A percentile compares a stretch with the other conserved stretches of the same genome.
Evolutionary conservation across 2,113 vertebrate genomes (phyloP).

Genomic region (Gadus chalcogrammus): DNA sequence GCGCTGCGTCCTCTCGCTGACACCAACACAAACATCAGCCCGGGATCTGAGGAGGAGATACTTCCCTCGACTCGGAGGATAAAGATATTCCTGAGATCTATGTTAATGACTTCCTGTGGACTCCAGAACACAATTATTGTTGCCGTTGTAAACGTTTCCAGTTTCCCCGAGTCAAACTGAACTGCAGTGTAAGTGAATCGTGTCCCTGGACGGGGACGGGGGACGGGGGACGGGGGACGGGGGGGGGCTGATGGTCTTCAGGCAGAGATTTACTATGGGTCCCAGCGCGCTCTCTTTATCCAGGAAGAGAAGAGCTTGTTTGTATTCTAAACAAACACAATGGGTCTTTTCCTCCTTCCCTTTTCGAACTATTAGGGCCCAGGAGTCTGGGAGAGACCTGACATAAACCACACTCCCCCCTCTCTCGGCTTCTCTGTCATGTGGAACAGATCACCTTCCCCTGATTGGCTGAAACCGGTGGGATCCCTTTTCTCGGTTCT

Average conservation of each 20-base stretch:
- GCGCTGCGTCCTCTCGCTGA: slow-evolving; percentile 52
- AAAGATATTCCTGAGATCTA: slow-evolving; percentile 66
- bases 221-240: slow-evolving; percentile 20
- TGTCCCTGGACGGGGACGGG: slow-evolving; percentile 58
- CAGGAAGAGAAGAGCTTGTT: slow-evolving; percentile 42
- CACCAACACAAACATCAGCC: slow-evolving; percentile 71
- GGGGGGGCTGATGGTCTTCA: slow-evolving; percentile 52
- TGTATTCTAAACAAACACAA: slow-evolving; percentile 57
- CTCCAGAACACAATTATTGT: slow-evolving; percentile 65
- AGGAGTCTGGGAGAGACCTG: slow-evolving; percentile 22
- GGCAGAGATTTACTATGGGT: slow-evolving; percentile 55
- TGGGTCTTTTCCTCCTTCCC: slow-evolving; percentile 32
- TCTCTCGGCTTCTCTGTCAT: not conserved
- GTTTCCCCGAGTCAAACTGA: slow-evolving; percentile 47
- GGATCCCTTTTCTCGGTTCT: slow-evolving; percentile 18
- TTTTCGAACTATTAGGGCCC: slow-evolving; percentile 25
- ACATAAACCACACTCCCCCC: not conserved
- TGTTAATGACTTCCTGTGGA: slow-evolving; percentile 69
- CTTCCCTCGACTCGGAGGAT: slow-evolving; percentile 62
- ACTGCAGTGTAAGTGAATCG: slow-evolving; percentile 62
- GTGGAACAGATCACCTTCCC: not conserved
- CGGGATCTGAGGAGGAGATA: slow-evolving; percentile 59
- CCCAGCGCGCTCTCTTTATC: slow-evolving; percentile 41
- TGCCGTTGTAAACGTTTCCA: slow-evolving; percentile 63
- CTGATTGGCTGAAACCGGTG: slow-evolving; percentile 32